Evolutionary conservation across 2,888 invertebrate genomes (phyloP), one percentile per base, ranked within the genome.

Genomic region (Chrysina gloriosa): DNA sequence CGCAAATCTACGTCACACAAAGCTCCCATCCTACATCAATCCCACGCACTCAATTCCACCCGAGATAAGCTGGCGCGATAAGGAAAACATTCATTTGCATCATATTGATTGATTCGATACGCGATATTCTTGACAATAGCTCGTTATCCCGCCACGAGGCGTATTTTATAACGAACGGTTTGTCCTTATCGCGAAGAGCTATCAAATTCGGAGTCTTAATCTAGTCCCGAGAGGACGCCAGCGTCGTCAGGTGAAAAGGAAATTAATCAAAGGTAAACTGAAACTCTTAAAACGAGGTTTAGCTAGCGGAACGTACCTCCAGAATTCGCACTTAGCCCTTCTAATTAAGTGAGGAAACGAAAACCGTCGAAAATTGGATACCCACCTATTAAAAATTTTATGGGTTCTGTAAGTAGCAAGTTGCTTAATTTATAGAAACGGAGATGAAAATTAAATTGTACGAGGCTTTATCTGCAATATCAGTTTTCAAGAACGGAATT

Each of bases 191-290:
- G 19, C 7, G 19, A 42, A 61, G 27, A 21, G 58, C 42, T 61
- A 61, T 61, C 58, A 39, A 61, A 61, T 61, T 61, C 58, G 39
- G 42, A 27, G 25, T 61, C 58, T 61, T 61, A 61, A 61, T 61
- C 58, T 42, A 16, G 9, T 42, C 58, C 58, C 58, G 58, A 3
- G 16, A 45, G 58, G 52, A 21, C 19, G 52, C 27, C 42, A 45
- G 9, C 42, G 58, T n/a, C 42, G 27, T 61, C 58, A 61, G 58
- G 58, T 61, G 39, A 61, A 42, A 42, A 39, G 58, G 58, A 61
- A n/a, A 61, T 61, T 61, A 61, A 61, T 61, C 58, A 61, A 61
- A 61, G 58, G 58, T 61, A 61, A 61, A 42, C 58, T 61, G 58
- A 61, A 61, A 61, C 58, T 61, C 58, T 61, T 42, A 25, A 39